phyloP scores from a whole-genome alignment of 2,797 vertebrate genomes.

The Myripristis murdjan region DNA sequence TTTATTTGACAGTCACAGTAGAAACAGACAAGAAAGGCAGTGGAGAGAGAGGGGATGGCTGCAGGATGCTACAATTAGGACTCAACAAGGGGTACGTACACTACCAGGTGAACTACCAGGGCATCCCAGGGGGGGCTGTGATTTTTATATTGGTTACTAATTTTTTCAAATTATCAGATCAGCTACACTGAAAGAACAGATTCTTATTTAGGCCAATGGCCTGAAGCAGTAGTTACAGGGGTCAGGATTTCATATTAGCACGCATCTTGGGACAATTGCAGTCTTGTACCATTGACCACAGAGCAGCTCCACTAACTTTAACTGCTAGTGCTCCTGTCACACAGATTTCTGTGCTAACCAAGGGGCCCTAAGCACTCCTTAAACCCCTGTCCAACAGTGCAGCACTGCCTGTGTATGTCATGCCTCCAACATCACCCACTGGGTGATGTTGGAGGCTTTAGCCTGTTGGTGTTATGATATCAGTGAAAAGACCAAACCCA shows the following conservation, averaged over 20 bases:
- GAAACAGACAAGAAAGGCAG: no score
- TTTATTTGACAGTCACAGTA: no score
- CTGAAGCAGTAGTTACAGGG: not conserved
- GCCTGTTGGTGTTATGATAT: slow-evolving; percentile 7
- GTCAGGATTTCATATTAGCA: not conserved
- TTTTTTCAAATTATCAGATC: not conserved
- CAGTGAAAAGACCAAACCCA: not conserved
- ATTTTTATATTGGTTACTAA: not conserved
- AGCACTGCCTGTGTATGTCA: not conserved
- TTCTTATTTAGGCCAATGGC: not conserved
- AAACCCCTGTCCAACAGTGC: not conserved
- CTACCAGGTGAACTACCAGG: no score
- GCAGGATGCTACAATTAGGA: no score
- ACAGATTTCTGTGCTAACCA: slow-evolving; percentile 1
- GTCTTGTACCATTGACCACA: not conserved
- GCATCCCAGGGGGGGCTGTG: no score
- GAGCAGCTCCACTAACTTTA: not conserved
- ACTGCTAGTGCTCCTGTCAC: not conserved
- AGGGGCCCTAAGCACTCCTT: not conserved
- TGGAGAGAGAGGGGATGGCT: no score
- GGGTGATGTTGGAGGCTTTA: not conserved
- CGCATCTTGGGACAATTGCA: not conserved
- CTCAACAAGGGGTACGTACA: no score
- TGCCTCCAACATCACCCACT: no score
- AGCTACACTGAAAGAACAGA: not conserved